phyloP scores from a whole-genome alignment of 2,888 invertebrate genomes.

The Volucella zonaria region DNA sequence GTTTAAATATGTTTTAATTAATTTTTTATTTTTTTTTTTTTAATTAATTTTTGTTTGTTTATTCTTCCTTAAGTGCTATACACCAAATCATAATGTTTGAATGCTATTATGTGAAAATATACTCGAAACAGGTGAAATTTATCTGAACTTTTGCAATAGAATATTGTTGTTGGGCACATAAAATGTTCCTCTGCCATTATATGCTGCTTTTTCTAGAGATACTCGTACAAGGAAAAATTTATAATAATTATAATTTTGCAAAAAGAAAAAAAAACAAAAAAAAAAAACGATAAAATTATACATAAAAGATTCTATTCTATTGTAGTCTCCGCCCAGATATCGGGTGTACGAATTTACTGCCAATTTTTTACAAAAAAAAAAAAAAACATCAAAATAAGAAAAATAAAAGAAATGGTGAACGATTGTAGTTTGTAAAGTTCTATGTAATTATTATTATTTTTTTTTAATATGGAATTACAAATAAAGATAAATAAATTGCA shows the following conservation, averaged over 20 bases:
- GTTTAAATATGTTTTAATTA: conserved; percentile 34
- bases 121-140: conserved; percentile 7
- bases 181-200: conserved; percentile 10
- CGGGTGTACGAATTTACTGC: conserved; percentile 67
- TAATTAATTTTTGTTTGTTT: conserved; percentile 47
- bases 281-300: conserved; percentile 5
- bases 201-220: conserved; percentile 23
- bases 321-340: conserved; percentile 39
- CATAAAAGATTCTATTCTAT: conserved; percentile 37
- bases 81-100: conserved; percentile 60
- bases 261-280: too few species aligned
- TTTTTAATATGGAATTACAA: conserved; percentile 48
- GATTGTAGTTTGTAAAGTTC: conserved; percentile 65
- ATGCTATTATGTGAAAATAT: conserved; percentile 33
- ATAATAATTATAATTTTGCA: conserved; percentile 51
- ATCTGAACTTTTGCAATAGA: conserved; percentile 25
- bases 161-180: conserved; percentile 23
- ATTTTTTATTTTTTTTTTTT: too few species aligned
- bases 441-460: conserved; percentile 67
- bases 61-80: conserved; percentile 74
- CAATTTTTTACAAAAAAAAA: conserved; percentile 43
- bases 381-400: conserved; percentile 15
- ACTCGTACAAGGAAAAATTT: conserved; percentile 19
- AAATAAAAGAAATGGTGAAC: conserved; percentile 54
- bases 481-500: conserved; percentile 61